Conservation (phyloP, 2,888 invertebrate genomes). For the Lasioglossum oenotherae region DNA sequence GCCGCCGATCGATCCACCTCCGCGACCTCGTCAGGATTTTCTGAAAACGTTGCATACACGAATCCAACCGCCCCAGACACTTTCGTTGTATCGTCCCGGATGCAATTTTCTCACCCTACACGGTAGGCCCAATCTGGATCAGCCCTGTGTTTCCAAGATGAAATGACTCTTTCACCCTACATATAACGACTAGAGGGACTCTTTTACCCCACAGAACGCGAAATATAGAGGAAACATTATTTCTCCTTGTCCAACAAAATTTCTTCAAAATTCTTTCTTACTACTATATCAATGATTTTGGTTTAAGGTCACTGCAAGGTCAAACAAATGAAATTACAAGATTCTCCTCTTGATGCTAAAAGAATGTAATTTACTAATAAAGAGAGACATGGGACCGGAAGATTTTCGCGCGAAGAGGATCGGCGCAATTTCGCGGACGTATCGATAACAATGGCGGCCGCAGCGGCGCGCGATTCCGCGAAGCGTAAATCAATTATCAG, state of each 20-base stretch:
- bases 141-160: neutral
- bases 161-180: neutral
- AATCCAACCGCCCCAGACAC: neutral
- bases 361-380: neutral
- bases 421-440: neutral
- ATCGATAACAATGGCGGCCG: constrained; percentile 3
- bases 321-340: too few species aligned
- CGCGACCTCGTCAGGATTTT: constrained; percentile 42
- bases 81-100: neutral
- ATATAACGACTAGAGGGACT: neutral
- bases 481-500: constrained; percentile 10
- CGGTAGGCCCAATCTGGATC: neutral
- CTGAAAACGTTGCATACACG: constrained; percentile 26
- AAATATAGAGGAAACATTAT: neutral
- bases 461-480: neutral
- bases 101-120: neutral
- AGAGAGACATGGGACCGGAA: neutral
- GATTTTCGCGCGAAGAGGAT: neutral
- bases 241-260: neutral
- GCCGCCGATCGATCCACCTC: constrained; percentile 50
- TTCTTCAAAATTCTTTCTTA: neutral
- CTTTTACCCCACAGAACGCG: neutral
- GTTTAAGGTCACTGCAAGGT: neutral
- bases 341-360: neutral
- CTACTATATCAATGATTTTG: too few species aligned